These are phyloP conservation scores for Pluvianellus socialis DNA, from an alignment of 2,113 vertebrate genomes.

Conservation along the genomic window DNA sequence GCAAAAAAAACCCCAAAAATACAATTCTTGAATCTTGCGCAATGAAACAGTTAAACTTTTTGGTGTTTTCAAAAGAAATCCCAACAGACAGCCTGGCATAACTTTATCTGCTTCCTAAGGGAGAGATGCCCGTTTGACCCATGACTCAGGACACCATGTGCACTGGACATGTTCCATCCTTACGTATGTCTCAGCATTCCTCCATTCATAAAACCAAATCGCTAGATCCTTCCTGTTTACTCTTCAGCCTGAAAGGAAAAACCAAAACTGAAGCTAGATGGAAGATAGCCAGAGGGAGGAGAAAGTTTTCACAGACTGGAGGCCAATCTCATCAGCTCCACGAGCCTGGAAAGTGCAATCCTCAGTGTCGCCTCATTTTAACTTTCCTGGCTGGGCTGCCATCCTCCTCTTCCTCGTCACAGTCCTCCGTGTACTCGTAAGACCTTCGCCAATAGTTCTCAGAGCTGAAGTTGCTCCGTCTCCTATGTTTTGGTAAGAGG, in stretches of 20 bases:
- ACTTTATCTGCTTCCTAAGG: constrained; percentile 56
- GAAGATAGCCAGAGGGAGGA: constrained; percentile 60
- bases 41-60: constrained; percentile 66
- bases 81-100: constrained; percentile 60
- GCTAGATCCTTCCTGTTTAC: constrained; percentile 63
- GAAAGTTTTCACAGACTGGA: constrained; percentile 66
- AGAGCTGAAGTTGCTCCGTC: constrained; percentile 81
- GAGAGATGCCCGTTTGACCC: constrained; percentile 30
- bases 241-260: constrained; percentile 74
- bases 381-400: constrained; percentile 88
- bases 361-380: constrained; percentile 96
- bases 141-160: constrained; percentile 44
- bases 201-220: constrained; percentile 59
- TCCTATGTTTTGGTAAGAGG: constrained; percentile 81
- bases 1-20: constrained; percentile 7
- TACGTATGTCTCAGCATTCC: constrained; percentile 41
- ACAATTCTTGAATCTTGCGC: constrained; percentile 53
- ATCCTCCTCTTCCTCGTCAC: constrained; percentile 71
- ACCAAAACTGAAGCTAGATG: constrained; percentile 69
- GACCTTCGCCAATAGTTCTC: constrained; percentile 91
- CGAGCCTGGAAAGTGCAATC: constrained; percentile 18
- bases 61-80: constrained; percentile 72
- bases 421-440: constrained; percentile 76
- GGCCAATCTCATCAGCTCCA: constrained; percentile 46
- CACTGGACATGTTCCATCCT: constrained; percentile 46